Conservation (phyloP, 2,888 invertebrate species). For the Pheosia tremula region DNA sequence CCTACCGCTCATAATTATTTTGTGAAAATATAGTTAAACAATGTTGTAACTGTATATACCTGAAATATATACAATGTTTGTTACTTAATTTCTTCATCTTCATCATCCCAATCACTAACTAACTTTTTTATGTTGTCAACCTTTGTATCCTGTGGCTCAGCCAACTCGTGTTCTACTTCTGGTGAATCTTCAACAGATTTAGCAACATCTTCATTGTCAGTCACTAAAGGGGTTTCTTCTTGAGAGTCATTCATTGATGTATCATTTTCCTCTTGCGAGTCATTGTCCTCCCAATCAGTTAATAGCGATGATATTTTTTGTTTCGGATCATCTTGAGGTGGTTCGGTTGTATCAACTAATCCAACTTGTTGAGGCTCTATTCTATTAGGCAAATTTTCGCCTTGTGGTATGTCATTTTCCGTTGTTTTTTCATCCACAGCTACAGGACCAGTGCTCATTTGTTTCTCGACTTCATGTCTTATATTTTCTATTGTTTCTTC, state of each 20-base stretch:
- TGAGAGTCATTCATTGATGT: conserved; percentile 58
- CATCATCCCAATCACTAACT: conserved; percentile 82
- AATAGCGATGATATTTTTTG: conserved; percentile 73
- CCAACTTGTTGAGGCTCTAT: conserved; percentile 22
- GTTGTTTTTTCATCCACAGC: conserved; percentile 28
- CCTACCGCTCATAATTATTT: conserved; percentile 1
- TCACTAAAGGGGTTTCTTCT: conserved; percentile 43
- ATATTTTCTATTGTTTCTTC: conserved; percentile 80
- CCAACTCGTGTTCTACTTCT: conserved; percentile 14
- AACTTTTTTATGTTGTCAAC: conserved; percentile 71
- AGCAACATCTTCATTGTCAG: conserved; percentile 16
- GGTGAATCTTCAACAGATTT: conserved; percentile 17
- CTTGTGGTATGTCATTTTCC: conserved; percentile 49
- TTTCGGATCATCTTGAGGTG: conserved; percentile 33
- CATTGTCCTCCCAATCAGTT: conserved; percentile 82
- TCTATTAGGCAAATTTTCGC: conserved; percentile 36
- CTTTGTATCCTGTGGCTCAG: conserved; percentile 40
- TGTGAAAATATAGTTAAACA: conserved; percentile 8
- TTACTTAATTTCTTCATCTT: conserved; percentile 63
- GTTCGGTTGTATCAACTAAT: not conserved
- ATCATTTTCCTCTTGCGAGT: conserved; percentile 26
- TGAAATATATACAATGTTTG: conserved; percentile 7
- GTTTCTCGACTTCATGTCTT: conserved; percentile 75
- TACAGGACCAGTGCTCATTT: conserved; percentile 31
- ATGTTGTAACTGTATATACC: conserved; percentile 4